These are phyloP conservation scores for Schrankia costaestrigalis DNA, from an alignment of 2,888 invertebrate genomes.

Conservation along the genomic window DNA sequence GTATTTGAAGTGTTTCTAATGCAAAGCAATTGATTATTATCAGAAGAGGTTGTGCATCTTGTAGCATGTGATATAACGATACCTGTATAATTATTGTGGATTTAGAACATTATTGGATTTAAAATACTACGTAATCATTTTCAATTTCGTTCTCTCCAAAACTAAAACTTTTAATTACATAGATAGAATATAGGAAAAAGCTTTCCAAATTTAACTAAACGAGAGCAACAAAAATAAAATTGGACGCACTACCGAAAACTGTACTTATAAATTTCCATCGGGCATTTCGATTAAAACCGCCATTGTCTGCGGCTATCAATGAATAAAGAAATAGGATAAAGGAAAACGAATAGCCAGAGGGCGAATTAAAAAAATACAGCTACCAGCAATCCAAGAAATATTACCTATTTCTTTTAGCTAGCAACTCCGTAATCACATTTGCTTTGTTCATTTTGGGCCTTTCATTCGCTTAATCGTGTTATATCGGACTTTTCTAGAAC, in stretches of 20 bases:
- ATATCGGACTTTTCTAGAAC: conserved; percentile 66
- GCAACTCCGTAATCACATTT: conserved; percentile 77
- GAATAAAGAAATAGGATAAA: conserved; percentile 38
- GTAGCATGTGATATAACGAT: too few relatives aligned
- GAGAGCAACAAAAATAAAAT: conserved; percentile 3
- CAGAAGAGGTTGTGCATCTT: too few relatives aligned
- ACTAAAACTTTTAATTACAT: too few relatives aligned
- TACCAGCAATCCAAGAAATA: conserved; percentile 62
- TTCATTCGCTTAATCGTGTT: conserved; percentile 79
- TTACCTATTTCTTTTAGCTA: conserved; percentile 74
- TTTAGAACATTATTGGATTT: too few relatives aligned
- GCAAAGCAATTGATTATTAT: too few relatives aligned
- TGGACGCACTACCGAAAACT: conserved; percentile 6
- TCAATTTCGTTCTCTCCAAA: too few relatives aligned
- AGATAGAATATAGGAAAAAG: too few relatives aligned
- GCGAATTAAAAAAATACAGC: conserved; percentile 41
- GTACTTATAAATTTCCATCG: conserved; percentile 25
- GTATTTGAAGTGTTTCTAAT: too few relatives aligned
- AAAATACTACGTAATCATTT: too few relatives aligned
- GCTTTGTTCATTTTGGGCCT: conserved; percentile 77
- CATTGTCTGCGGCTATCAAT: conserved; percentile 36
- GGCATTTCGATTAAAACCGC: conserved; percentile 32
- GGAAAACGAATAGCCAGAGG: conserved; percentile 35
- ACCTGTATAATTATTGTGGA: too few relatives aligned
- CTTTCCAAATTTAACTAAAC: too few relatives aligned